Evolutionary conservation across 2,888 invertebrate genomes (phyloP), one percentile per base, ranked within the genome.

Genomic region (Hololepta plana): DNA sequence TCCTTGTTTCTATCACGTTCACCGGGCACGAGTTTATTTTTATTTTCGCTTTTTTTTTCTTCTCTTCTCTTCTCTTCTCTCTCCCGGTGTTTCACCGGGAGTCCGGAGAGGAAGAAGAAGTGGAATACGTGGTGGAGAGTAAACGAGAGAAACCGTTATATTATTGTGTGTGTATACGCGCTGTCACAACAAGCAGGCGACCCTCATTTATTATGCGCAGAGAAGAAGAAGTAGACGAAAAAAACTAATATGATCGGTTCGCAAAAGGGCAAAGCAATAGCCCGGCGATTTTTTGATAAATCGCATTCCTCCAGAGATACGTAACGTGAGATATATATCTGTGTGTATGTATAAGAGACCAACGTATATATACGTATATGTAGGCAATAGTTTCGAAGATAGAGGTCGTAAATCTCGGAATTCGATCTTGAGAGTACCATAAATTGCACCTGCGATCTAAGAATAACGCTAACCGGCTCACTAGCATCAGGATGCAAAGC

Each of bases 361-460:
- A n/a, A n/a, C n/a, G n/a, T n/a, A n/a, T n/a, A n/a, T n/a, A n/a
- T n/a, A n/a, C n/a, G n/a, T n/a, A 51, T 48, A 47, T 49, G 48
- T 49, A 47, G 49, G 49, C 52, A 49, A 52, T 53, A 53, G 52
- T 51, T 51, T 48, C 46, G 42, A 37, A 49, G 51, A 54, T 53
- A 50, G 51, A 42, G 43, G 46, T 42, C 43, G 49, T 55, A 55
- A 54, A 55, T 55, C 53, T 49, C 42, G 40, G 44, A 50, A 51
- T 53, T 51, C 52, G 53, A 53, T 53, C 52, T 53, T 50, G 46
- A 44, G 49, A 47, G 49, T 42, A 45, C 48, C 50, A 55, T 55
- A 55, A 53, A 55, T 53, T 47, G 51, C 53, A 55, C 53, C 53
- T 55, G 53, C 43, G 51, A 51, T 50, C 49, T n/a, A 46, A 37